Evolutionary conservation across 2,888 invertebrate genomes (phyloP).

Genomic region (Tipula confusa): DNA sequence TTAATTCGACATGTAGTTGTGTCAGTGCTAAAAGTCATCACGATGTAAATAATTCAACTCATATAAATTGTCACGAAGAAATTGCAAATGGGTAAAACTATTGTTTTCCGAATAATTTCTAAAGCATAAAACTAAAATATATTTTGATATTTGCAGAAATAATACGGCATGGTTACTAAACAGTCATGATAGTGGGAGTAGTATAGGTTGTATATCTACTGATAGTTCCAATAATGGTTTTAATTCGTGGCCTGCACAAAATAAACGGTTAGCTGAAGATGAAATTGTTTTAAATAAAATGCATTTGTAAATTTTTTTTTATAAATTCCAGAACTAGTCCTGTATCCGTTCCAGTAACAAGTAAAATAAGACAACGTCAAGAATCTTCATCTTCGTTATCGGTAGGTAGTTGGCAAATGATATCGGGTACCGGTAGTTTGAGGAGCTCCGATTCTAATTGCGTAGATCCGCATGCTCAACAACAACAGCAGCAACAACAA

Average conservation of each 20-base stretch:
- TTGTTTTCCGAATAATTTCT: not conserved
- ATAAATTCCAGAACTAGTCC: constrained; percentile 55
- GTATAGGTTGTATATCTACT: constrained; percentile 31
- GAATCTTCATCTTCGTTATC: constrained; percentile 56
- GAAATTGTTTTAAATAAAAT: not conserved
- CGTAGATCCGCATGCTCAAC: not conserved
- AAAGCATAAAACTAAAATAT: not conserved
- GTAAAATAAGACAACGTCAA: constrained; percentile 53
- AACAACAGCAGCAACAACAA: not conserved
- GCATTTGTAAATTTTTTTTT: not conserved
- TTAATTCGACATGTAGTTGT: constrained; percentile 57
- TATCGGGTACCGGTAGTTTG: constrained; percentile 63
- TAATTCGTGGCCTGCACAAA: constrained; percentile 43
- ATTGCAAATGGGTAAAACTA: constrained; percentile 40
- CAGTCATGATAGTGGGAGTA: constrained; percentile 34
- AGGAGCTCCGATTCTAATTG: constrained; percentile 50
- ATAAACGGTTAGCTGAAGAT: constrained; percentile 33
- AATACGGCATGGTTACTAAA: not conserved
- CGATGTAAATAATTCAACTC: constrained; percentile 48
- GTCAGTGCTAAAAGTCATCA: constrained; percentile 55
- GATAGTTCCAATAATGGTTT: constrained; percentile 38
- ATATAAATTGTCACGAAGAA: constrained; percentile 39
- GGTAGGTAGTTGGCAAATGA: constrained; percentile 65
- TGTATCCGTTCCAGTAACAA: constrained; percentile 57
- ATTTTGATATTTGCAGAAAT: not conserved